Evolutionary conservation across 2,888 invertebrate species (phyloP), one percentile per base, ranked within the genome.

Genomic region (Junonia oenone): DNA sequence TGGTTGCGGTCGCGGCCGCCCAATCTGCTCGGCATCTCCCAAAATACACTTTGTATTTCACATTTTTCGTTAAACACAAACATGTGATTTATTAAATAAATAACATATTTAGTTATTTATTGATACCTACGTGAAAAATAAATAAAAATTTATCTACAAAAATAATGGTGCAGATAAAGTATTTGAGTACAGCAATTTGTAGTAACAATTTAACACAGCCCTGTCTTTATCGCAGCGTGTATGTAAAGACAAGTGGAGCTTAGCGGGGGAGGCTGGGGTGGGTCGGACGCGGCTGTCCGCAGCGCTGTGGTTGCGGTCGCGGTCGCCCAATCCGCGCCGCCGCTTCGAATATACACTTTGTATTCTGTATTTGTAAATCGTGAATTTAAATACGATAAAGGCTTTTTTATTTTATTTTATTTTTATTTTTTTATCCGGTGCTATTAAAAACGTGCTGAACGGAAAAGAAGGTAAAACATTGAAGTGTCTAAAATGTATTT

Each of bases 291-390:
- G 58, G 66, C 63, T 63, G 66, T 56, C 56, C 59, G 59, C 56
- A 63, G 60, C 43, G 64, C 65, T 68, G 76, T 67, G 78, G 76
- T 63, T 66, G 79, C 71, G 80, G 83, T 68, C 70, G 73, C 70
- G 76, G 73, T 69, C 67, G 61, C 55, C 64, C 60, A 68, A 67
- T 63, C 67, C 64, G 63, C 64, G 58, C 63, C 60, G 61, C 63
- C 58, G 63, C 63, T 59, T 64, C 69, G 63, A 68, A 61, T 57
- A 59, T 61, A 61, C 51, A 59, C 52, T 58, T 47, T 61, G 59
- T 61, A 57, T 57, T 57, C 55, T 37, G 46, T 55, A 58, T 57
- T 57, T 55, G 55, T 58, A 58, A 61, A 61, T 61, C 51, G 55
- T 46, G 58, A 45, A 51, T 58, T 55, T 61, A 53, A 66, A 72